Conservation (phyloP, 2,797 vertebrate genomes). For the Amphiprion clarkii region DNA sequence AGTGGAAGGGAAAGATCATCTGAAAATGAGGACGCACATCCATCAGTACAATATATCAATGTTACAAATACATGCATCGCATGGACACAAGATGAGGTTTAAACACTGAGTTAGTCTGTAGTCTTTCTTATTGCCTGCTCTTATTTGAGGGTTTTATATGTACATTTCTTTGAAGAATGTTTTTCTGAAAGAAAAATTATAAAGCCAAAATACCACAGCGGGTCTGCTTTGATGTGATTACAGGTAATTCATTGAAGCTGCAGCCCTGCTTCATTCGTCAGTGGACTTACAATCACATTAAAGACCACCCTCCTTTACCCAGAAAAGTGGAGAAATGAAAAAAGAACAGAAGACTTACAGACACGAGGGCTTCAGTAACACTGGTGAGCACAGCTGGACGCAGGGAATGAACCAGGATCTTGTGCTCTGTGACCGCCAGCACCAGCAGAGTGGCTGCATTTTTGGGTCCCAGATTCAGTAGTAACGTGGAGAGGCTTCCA, state of each 20-base stretch:
- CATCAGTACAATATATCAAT: slow-evolving; percentile 1
- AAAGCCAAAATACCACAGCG: background rate
- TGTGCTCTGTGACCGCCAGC: slow-evolving; percentile 98
- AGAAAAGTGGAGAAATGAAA: background rate
- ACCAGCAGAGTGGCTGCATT: slow-evolving; percentile 95
- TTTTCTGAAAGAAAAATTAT: background rate
- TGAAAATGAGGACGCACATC: slow-evolving; percentile 63
- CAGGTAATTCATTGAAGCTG: slow-evolving; percentile 2
- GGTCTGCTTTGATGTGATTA: slow-evolving; percentile 34
- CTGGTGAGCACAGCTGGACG: slow-evolving; percentile 98
- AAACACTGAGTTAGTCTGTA: background rate
- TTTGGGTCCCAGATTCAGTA: slow-evolving; percentile 97
- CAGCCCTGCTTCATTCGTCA: slow-evolving; percentile 11
- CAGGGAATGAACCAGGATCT: slow-evolving; percentile 98
- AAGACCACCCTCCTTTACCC: slow-evolving; percentile 6
- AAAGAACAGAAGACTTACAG: slow-evolving; percentile 86
- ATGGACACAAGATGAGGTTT: background rate
- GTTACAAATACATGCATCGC: background rate
- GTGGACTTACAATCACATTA: slow-evolving; percentile 20
- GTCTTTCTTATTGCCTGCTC: slow-evolving; percentile 1
- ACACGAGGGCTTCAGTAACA: slow-evolving; percentile 97
- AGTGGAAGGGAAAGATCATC: slow-evolving; percentile 99
- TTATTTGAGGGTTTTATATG: background rate
- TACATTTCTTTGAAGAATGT: background rate
- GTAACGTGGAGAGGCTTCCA: slow-evolving; percentile 94